Base-by-base conservation (phyloP, 2,797 vertebrate genomes). In the Smutsia gigantea region DNA sequence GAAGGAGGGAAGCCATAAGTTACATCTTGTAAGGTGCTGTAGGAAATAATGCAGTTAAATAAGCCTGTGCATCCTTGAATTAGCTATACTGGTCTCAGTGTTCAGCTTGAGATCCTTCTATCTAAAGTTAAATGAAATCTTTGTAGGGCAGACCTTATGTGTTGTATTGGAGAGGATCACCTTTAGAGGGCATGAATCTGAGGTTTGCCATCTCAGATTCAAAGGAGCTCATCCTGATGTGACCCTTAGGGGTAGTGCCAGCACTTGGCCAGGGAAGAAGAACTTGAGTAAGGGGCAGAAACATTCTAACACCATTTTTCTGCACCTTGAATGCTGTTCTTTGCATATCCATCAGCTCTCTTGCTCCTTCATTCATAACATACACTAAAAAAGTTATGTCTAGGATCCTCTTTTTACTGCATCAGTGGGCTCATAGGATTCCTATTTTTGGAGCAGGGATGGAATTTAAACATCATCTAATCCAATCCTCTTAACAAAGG, bases 1-100 rank as follows among this genome's bases (percentile, higher is more conserved):
- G 69, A 77, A 31, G n/a, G 7, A 21, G 29, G 34, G 46, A 64
- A 18, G 10, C 31, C 4, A 0, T 14, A 1, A 2, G 2, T 7
- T n/a, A 74, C 61, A 19, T 79, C 23, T 19, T n/a, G 19, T 63
- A 23, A n/a, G 49, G 49, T 18, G 23, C 19, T 9, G 7, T 25
- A 21, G 23, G 85, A 31, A 34, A 34, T 10, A 18, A 69, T 71
- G 21, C 66, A 34, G 59, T 23, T 27, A 27, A 46, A 46, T 46
- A 46, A 77, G 21, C 21, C 31, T 34, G 27, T 3, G 39, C 31
- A 27, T 31, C 14, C 23, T 18, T 51, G 27, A 64, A 18, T 27
- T 8, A 4, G 23, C 27, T n/a, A 4, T 25, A 39, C 12, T 7
- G 9, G 81, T 31, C 34, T 57, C 71, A 31, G 34, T n/a, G 71